phyloP scores from a whole-genome alignment of 1,140 invertebrate species.

The Kradibia gibbosae region DNA sequence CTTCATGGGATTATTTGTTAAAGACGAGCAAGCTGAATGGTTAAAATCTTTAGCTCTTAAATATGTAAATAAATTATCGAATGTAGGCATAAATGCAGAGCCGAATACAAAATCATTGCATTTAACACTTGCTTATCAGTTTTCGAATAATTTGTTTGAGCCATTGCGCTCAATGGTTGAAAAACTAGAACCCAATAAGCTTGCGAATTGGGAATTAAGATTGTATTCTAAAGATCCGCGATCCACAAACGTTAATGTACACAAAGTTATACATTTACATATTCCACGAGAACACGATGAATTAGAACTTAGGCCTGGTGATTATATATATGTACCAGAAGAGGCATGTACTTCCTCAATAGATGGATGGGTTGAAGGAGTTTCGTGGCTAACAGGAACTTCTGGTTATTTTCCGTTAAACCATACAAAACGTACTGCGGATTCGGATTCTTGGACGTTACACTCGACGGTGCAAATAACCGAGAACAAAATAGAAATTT shows the following conservation, averaged over 20 bases:
- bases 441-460: slow-evolving; percentile 92
- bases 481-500: slow-evolving; percentile 62
- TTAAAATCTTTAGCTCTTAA: slow-evolving; percentile 82
- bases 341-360: slow-evolving; percentile 80
- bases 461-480: slow-evolving; percentile 80
- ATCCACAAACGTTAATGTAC: slow-evolving; percentile 80
- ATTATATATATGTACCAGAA: slow-evolving; percentile 87
- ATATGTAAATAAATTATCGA: slow-evolving; percentile 84
- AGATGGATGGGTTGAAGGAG: slow-evolving; percentile 91
- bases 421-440: slow-evolving; percentile 86
- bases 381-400: slow-evolving; percentile 88
- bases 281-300: slow-evolving; percentile 85
- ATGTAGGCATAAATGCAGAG: slow-evolving; percentile 79
- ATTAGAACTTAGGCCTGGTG: slow-evolving; percentile 86
- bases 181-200: slow-evolving; percentile 77
- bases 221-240: slow-evolving; percentile 88
- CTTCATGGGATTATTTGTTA: slow-evolving; percentile 90
- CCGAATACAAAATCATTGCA: slow-evolving; percentile 88
- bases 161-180: slow-evolving; percentile 82
- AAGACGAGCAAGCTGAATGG: slow-evolving; percentile 83
- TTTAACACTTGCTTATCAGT: slow-evolving; percentile 91
- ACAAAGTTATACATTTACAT: slow-evolving; percentile 87
- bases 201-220: slow-evolving; percentile 86
- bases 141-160: slow-evolving; percentile 81
- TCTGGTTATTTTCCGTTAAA: slow-evolving; percentile 85